A percentile compares a stretch with the other conserved stretches of the same genome.
Evolutionary conservation across 2,888 invertebrate species (phyloP).

Genomic region (Oxycera nigricornis): DNA sequence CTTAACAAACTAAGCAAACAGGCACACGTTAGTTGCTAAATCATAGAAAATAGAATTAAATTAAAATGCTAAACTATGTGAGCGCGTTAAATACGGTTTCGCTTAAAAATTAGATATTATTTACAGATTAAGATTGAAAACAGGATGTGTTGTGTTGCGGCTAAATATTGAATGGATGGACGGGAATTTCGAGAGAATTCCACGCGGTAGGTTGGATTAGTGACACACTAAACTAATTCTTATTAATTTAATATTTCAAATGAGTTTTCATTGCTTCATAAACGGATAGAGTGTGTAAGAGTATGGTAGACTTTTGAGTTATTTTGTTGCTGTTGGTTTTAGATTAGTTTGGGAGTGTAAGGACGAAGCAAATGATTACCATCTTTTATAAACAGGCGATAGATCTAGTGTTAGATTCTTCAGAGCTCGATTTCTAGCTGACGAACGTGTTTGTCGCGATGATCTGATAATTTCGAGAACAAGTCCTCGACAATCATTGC

Average conservation of each 20-base stretch:
- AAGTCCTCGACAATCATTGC: slow-evolving; percentile 94
- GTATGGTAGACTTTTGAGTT: no score
- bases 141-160: no score
- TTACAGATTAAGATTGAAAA: no score
- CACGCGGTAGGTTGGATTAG: no score
- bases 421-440: slow-evolving; percentile 81
- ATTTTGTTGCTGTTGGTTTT: no score
- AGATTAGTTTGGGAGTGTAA: not conserved
- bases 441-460: slow-evolving; percentile 81
- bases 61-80: slow-evolving; percentile 24
- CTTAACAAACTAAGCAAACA: slow-evolving; percentile 15
- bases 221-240: no score
- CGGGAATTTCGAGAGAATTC: no score
- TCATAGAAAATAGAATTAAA: slow-evolving; percentile 7
- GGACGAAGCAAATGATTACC: slow-evolving; percentile 31
- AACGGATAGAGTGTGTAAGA: no score
- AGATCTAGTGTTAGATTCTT: slow-evolving; percentile 83
- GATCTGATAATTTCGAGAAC: slow-evolving; percentile 93
- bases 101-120: slow-evolving; percentile 6
- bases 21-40: not conserved
- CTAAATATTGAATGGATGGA: no score
- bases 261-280: no score
- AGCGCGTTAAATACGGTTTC: slow-evolving; percentile 32
- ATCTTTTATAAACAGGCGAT: slow-evolving; percentile 77
- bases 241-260: no score